Evolutionary conservation across 2,113 vertebrate species (phyloP), one percentile per base, ranked within the genome.

Genomic region (Carassius carassius): DNA sequence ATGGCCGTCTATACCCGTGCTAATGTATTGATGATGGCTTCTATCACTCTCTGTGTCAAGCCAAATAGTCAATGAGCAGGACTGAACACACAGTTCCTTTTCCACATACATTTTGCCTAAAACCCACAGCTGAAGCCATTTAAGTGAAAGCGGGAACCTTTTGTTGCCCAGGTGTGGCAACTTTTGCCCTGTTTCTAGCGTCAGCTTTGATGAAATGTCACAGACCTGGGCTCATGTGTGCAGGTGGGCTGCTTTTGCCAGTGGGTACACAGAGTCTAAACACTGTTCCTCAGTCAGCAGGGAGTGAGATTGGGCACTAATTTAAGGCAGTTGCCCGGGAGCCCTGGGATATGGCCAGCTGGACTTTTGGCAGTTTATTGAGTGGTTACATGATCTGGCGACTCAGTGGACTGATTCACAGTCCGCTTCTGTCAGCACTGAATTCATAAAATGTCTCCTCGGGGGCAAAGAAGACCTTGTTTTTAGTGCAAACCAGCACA

Each of bases 321-420:
- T 89, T 84, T 78, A 85, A 82, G 86, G 84, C 91, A 88, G 86
- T 86, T 89, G 90, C 80, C 88, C 88, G 83, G 47, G 67, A 88
- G 89, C 85, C 87, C 85, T 78, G 84, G 84, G 81, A 89, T 74
- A 54, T 41, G 78, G 88, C 90, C 90, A 91, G 89, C 89, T 91
- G 90, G 89, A 91, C 75, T 84, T 83, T 90, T 93, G 92, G 88
- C 90, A 88, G 56, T 23, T 49, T 72, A 89, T 77, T 80, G 87
- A 90, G 74, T 78, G 86, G 87, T 84, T 89, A 86, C 87, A 90
- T 89, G 89, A 87, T 92, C 90, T 92, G 91, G 91, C 67, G 10
- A 6, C 87, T 83, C 82, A 81, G 63, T 84, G 67, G 62, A 79
- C 87, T 93, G 86, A 91, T 91, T 92, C 84, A 81, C 82, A 93